Conservation (phyloP, 2,888 invertebrate genomes). For the Chrysolina haemoptera region DNA sequence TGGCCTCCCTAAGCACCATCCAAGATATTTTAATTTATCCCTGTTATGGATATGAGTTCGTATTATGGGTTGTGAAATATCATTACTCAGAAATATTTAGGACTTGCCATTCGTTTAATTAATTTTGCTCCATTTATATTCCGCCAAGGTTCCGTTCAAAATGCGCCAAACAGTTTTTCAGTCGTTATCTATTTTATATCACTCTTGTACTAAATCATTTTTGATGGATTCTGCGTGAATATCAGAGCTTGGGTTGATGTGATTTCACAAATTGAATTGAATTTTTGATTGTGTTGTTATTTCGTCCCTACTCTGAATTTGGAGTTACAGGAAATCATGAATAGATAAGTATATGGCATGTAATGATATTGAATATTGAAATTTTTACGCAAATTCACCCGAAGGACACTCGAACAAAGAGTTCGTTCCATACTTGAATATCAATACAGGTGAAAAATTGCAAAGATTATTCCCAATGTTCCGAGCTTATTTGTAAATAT, state of each 20-base stretch:
- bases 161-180: conserved; percentile 34
- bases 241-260: neutral
- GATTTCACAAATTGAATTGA: neutral
- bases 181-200: conserved; percentile 25
- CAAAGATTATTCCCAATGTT: too few species aligned
- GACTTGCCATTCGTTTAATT: conserved; percentile 37
- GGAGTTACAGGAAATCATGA: neutral
- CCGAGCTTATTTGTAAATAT: too few species aligned
- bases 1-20: conserved; percentile 27
- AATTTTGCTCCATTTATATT: conserved; percentile 38
- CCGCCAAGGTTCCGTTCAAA: conserved; percentile 24
- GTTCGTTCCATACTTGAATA: too few species aligned
- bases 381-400: too few species aligned
- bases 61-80: conserved; percentile 37
- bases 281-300: neutral
- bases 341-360: too few species aligned
- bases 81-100: conserved; percentile 41
- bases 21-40: conserved; percentile 39
- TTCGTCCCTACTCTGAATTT: neutral
- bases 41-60: conserved; percentile 33
- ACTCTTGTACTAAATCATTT: conserved; percentile 31
- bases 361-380: too few species aligned
- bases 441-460: too few species aligned
- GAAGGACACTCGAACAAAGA: too few species aligned
- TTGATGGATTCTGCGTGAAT: conserved; percentile 12